Conservation (phyloP, 2,797 vertebrate species). For the Hozukius guyotensis region DNA sequence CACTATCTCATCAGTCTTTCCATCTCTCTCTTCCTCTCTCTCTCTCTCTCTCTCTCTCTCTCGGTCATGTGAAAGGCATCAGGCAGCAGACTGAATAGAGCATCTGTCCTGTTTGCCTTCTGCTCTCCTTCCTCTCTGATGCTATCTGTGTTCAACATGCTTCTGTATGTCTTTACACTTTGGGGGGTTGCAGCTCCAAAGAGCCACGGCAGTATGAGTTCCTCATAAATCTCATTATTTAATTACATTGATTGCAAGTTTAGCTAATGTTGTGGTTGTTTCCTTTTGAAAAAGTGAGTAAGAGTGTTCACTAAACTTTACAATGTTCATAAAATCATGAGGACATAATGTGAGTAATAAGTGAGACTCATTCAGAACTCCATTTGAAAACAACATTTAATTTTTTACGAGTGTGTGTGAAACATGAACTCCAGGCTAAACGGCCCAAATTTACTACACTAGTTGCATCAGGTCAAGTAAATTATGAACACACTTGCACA, state of each 20-base stretch:
- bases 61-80: conserved; percentile 80
- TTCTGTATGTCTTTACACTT: background rate
- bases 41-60: background rate
- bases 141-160: conserved; percentile 14
- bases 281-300: background rate
- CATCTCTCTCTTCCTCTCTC: conserved; percentile 1
- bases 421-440: background rate
- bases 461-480: background rate
- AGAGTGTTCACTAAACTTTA: background rate
- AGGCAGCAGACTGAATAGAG: conserved; percentile 65
- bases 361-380: background rate
- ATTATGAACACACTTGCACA: background rate
- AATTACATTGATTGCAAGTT: background rate
- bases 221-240: background rate
- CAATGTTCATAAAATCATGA: background rate
- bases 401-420: background rate
- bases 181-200: background rate
- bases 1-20: conserved; percentile 25
- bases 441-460: accelerated
- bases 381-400: background rate
- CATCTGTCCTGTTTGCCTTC: conserved; percentile 54
- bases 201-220: background rate
- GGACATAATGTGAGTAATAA: background rate
- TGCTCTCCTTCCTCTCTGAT: conserved; percentile 36
- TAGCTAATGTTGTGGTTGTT: background rate